Conservation (phyloP, 2,888 invertebrate genomes). For the Epinotia bilunana region DNA sequence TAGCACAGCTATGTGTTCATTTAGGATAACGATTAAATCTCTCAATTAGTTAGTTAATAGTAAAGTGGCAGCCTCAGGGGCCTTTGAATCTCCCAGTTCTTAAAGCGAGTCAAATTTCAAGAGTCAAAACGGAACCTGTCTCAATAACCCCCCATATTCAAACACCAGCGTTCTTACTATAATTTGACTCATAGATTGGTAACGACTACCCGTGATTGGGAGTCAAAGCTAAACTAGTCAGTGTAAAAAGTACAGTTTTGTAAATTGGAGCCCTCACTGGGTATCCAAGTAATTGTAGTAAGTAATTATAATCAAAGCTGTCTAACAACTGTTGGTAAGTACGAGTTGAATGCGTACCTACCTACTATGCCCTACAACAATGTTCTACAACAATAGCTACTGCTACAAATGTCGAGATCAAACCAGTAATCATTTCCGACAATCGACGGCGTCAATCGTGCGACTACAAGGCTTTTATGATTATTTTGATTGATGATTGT, state of each 20-base stretch:
- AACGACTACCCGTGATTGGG: no score
- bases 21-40: no score
- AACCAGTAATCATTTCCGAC: conserved; percentile 33
- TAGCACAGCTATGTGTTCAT: no score
- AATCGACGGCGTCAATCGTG: conserved; percentile 20
- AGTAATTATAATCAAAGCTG: conserved; percentile 1
- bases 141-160: no score
- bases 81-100: no score
- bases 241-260: neutral
- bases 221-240: no score
- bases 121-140: no score
- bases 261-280: neutral
- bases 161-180: no score
- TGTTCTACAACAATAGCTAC: conserved; percentile 22
- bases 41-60: no score
- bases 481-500: neutral
- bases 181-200: no score
- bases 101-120: no score
- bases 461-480: conserved; percentile 8
- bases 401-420: conserved; percentile 10
- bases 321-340: neutral
- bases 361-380: neutral
- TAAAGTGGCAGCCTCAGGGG: no score
- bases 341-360: neutral
- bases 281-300: neutral